Evolutionary conservation across 1,140 invertebrate species (phyloP).

Genomic region (Geopemphigus sp.): DNA sequence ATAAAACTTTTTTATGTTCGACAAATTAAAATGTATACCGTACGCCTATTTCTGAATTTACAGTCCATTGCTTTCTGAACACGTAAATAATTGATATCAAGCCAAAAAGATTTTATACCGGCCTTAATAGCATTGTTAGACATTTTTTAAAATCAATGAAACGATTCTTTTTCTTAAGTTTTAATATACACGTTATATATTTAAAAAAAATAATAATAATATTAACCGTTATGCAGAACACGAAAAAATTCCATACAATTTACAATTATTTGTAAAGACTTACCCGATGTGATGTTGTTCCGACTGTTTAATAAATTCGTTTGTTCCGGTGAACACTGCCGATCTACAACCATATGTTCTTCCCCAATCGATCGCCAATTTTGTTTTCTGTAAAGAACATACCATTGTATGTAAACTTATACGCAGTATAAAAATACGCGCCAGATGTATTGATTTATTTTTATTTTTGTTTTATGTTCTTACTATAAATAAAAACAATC

Average conservation of each 20-base stretch:
- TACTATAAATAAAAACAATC: neutral
- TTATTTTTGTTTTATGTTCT: neutral
- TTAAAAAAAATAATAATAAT: too few relatives aligned
- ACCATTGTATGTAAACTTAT: neutral
- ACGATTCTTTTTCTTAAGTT: neutral
- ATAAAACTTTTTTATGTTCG: neutral
- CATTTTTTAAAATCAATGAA: neutral
- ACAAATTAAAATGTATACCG: slow-evolving; percentile 2
- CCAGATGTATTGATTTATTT: slow-evolving; percentile 17
- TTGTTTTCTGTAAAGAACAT: slow-evolving; percentile 24
- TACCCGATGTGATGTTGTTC: neutral
- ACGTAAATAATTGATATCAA: slow-evolving; percentile 4
- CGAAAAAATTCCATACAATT: too few relatives aligned
- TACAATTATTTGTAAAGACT: neutral
- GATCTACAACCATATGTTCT: neutral
- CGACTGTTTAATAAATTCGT: neutral
- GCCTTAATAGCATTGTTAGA: neutral
- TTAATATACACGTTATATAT: neutral
- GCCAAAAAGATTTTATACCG: neutral
- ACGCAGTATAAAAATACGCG: neutral
- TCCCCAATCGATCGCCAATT: slow-evolving; percentile 23
- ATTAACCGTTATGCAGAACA: too few relatives aligned
- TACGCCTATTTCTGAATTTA: neutral
- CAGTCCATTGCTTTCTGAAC: neutral
- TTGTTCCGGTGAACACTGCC: neutral